Conservation (phyloP, 1,140 invertebrate species). For the Gonioctena quinquepunctata region DNA sequence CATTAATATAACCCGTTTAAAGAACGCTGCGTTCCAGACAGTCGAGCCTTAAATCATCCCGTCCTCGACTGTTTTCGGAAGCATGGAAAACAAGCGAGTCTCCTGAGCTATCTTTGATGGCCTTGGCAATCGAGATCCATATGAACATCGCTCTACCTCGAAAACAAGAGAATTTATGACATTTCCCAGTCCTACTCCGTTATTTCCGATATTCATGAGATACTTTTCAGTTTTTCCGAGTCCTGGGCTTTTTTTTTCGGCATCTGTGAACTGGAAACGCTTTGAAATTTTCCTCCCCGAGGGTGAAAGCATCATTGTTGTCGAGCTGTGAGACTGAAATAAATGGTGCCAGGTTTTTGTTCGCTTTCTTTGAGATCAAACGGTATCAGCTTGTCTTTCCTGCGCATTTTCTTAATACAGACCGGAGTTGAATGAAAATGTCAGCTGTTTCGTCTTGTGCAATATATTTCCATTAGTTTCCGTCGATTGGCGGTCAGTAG, state of each 20-base stretch:
- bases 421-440: neutral
- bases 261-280: neutral
- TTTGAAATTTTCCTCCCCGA: neutral
- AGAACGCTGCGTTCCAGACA: neutral
- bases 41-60: neutral
- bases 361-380: neutral
- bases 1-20: neutral
- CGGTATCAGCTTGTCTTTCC: neutral
- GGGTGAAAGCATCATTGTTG: neutral
- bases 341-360: neutral
- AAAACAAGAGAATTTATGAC: constrained; percentile 12
- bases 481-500: neutral
- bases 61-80: neutral
- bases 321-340: neutral
- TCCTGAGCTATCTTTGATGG: neutral
- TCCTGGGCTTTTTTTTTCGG: neutral
- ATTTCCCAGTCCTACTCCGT: neutral
- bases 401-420: neutral
- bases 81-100: neutral
- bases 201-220: constrained; percentile 2
- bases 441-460: neutral
- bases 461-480: neutral
- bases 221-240: neutral
- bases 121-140: neutral
- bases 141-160: neutral